A percentile compares a stretch with the other conserved stretches of the same genome.
These are phyloP conservation scores for Drosophila sechellia DNA, from an alignment of 1,140 invertebrate species.

Conservation along the genomic window DNA sequence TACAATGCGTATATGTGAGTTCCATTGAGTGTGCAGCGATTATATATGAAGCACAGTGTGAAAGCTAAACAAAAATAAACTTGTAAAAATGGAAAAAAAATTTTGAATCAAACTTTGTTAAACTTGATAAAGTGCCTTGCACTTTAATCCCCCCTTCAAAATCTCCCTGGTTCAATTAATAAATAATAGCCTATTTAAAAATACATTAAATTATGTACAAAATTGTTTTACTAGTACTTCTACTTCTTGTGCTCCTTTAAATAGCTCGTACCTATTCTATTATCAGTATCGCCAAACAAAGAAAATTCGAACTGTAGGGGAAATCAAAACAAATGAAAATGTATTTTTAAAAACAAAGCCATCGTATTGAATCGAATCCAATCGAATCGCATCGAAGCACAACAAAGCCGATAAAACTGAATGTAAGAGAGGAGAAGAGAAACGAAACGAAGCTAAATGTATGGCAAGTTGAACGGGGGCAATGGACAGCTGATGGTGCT, in stretches of 20 bases:
- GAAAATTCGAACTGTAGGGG: conserved; percentile 34
- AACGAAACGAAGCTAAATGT: not conserved
- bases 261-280: conserved; percentile 20
- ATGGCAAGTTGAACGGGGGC: conserved; percentile 46
- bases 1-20: conserved; percentile 27
- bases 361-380: conserved; percentile 50
- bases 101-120: too few relatives aligned
- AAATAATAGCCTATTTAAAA: too few relatives aligned
- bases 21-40: conserved; percentile 34
- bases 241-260: conserved; percentile 10
- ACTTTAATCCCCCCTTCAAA: too few relatives aligned
- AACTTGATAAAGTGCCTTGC: too few relatives aligned
- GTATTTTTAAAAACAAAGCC: conserved; percentile 42
- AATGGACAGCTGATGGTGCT: conserved; percentile 70
- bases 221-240: not conserved
- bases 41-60: conserved; percentile 36
- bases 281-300: conserved; percentile 54
- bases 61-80: not conserved
- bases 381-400: conserved; percentile 22
- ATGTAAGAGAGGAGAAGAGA: not conserved
- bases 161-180: too few relatives aligned
- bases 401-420: conserved; percentile 12
- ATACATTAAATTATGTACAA: too few relatives aligned
- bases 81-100: too few relatives aligned
- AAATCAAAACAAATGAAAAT: conserved; percentile 40